These are phyloP conservation scores for Pampus argenteus DNA, from an alignment of 2,797 vertebrate genomes.

Conservation along the genomic window DNA sequence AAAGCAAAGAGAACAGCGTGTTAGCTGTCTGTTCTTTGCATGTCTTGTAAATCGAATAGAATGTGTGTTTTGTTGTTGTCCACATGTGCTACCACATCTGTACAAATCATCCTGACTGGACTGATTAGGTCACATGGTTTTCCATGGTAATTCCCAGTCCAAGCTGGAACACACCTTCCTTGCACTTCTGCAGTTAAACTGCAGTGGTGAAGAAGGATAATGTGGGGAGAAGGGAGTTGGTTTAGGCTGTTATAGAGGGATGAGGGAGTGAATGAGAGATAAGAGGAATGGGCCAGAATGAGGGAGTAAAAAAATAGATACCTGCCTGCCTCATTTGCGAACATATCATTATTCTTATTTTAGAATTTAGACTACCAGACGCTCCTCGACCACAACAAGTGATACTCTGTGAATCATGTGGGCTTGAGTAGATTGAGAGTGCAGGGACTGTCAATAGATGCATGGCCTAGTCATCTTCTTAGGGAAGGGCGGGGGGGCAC, in stretches of 20 bases:
- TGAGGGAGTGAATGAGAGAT: slow-evolving; percentile 76
- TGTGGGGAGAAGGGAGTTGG: slow-evolving; percentile 15
- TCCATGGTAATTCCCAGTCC: slow-evolving; percentile 62
- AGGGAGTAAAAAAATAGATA: slow-evolving; percentile 74
- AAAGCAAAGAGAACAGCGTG: slow-evolving; percentile 51
- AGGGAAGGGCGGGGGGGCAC: slow-evolving; percentile 59
- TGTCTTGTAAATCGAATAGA: slow-evolving; percentile 56
- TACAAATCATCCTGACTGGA: slow-evolving; percentile 51
- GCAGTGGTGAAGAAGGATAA: slow-evolving; percentile 74
- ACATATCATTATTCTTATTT: slow-evolving; percentile 84
- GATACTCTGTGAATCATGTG: slow-evolving; percentile 73
- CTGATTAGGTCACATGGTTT: slow-evolving; percentile 69
- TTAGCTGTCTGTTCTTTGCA: slow-evolving; percentile 52
- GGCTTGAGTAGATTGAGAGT: slow-evolving; percentile 78
- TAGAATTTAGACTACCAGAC: slow-evolving; percentile 77
- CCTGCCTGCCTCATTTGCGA: slow-evolving; percentile 78
- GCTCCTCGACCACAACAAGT: slow-evolving; percentile 81
- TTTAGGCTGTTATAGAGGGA: slow-evolving; percentile 44
- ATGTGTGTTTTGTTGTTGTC: slow-evolving; percentile 50
- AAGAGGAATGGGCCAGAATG: slow-evolving; percentile 58
- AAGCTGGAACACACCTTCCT: slow-evolving; percentile 67
- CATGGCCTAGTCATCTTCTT: slow-evolving; percentile 81
- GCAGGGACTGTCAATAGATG: slow-evolving; percentile 80
- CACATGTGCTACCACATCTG: slow-evolving; percentile 40
- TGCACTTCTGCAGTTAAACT: slow-evolving; percentile 71